Base-by-base conservation (phyloP, 2,113 vertebrate species). In the Lanius collurio region DNA sequence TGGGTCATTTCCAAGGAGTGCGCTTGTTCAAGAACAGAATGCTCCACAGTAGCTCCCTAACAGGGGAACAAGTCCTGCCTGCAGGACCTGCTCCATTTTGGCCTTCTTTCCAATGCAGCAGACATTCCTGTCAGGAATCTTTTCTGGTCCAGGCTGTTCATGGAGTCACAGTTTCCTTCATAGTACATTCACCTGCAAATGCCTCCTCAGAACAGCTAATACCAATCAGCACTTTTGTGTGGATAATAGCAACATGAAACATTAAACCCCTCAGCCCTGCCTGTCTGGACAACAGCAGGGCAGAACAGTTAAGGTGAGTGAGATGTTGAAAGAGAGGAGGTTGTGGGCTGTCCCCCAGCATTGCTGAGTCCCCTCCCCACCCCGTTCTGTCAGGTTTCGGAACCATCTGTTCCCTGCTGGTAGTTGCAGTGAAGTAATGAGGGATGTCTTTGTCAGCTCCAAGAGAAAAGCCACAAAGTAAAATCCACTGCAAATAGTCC, bases 1-100 rank as follows among this genome's bases (percentile, higher is more conserved):
- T 44, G 26, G 10, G 7, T 14, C 8, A 35, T 20, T 44, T 53
- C 39, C 21, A 31, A 20, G 10, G 47, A 4, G 13, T 31, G 17
- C 39, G 26, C 21, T 27, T 20, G 10, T 52, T 53, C 21, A 83
- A 42, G 17, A 53, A 21, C 13, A 71, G 10, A 57, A 39, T 41
- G 33, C 41, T 69, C 53, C 42, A 41, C 0, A 1, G 3, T 13
- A 44, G 4, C 7, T 46, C 16, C 8, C 21, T 18, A 24, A 37
- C 2, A 35, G 47, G 11, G 13, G 4, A 44, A 53, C 11, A 33
- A 35, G 14, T 37, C 49, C 33, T 46, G 6, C 9, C 11, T 37
- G 22, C 13, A 47, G 28, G 18, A 53, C 11, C 11, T 46, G n/a
- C 44, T 49, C 35, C 22, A 33, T 2, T 24, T 2, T 20, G 26